Base-by-base conservation (phyloP, 1,140 invertebrate species). In the Amphibalanus amphitrite region DNA sequence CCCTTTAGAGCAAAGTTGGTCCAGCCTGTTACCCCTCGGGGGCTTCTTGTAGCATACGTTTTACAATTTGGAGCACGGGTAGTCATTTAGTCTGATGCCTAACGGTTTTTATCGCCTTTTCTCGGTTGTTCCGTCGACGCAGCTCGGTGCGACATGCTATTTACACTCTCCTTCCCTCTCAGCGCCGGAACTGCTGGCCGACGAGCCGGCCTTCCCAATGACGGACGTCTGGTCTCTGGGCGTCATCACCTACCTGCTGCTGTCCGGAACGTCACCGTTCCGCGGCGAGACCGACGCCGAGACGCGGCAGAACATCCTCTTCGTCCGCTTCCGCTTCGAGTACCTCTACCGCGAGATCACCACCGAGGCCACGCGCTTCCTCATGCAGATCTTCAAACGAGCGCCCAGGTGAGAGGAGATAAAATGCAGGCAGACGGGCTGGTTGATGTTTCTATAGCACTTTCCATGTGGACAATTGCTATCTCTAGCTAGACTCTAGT, bases 151-250 rank as follows among this genome's bases (percentile, higher is more conserved):
- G 33, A 38, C 33, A 15, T 38, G 33, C 4, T 38, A 38, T 38
- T 4, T 38, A 38, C 75, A 74, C 78, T 15, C 33, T 38, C 33
- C 33, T 38, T 15, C 33, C 33, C 75, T 83, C 82, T 71, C 83
- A 88, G 91, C 96, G 3, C 97, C 97, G 0, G 97, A 99, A 82
- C 86, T 97, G 71, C 80, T 97, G 30, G 87, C 87, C 78, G 91
- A 94, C 76, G 89, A 92, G 80, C 85, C 87, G 25, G 89, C 92
- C 10, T 90, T 87, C 78, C 89, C 89, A 3, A 90, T 95, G 78
- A 92, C 91, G 30, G 97, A 99, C 81, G 89, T 98, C 75, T 99
- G 97, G 97, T 90, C 90, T 69, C 83, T 98, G 29, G 97, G 93
- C 29, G 91, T 95, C 8, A 81, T 99, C 0, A 85, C 91, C 1